Base-by-base conservation (phyloP, 2,797 vertebrate species). In the Menidia menidia region DNA sequence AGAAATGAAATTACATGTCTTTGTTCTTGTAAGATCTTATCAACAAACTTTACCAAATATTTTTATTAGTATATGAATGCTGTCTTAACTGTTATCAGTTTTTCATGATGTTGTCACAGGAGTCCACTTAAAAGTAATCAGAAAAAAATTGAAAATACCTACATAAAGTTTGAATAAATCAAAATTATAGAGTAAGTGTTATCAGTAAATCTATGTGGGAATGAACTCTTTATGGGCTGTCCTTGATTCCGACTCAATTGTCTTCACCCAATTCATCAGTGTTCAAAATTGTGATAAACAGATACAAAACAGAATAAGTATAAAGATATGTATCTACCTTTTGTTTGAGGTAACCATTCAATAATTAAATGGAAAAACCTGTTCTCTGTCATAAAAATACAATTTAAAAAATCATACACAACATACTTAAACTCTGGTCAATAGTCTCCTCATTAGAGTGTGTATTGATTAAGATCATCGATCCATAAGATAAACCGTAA, bases 381-480 rank as follows among this genome's bases (percentile, higher is more conserved):
- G 31, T 35, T 53, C 14, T 45, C n/a, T 44, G 14, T 32, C 47
- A 60, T 10, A 44, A 15, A 47, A 63, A 53, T 19, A 55, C 39
- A 39, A 42, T 48, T 61, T 15, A 66, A 68, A 66, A 58, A 55
- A 84, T n/a, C 62, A 73, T 60, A 81, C 56, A 48, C 65, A 80
- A 88, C 73, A 77, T 71, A 73, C 48, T 31, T 68, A 77, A 75
- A 71, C 55, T 76, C 74, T 1, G 11, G 70, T 73, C 66, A 71
- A 83, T 83, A 70, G 54, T 50, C 63, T 81, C 81, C 79, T 88
- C 86, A 91, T 92, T 89, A 88, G 78, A 80, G 81, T 56, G 54
- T 19, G 54, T 80, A 93, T 91, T 76, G 88, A 93, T 85, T 83
- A 77, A 71, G 71, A 74, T 67, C 77, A 90, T 91, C 77, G 89